phyloP scores from a whole-genome alignment of 23 tunicate species.

The Ciona savignyi region DNA sequence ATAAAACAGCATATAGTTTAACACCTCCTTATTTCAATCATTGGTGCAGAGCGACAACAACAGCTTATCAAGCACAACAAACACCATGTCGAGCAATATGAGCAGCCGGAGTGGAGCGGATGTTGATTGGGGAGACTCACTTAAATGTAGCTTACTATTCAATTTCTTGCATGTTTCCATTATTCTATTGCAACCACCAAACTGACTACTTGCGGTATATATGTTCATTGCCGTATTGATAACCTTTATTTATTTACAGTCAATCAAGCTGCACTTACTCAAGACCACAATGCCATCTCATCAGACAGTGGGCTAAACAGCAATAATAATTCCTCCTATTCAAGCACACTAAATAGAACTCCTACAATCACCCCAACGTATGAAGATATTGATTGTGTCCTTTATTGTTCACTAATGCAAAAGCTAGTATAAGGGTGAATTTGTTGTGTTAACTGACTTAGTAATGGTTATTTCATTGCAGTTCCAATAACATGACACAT shows the following conservation, averaged over 20 bases:
- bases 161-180: too few relatives aligned
- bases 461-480: too few relatives aligned
- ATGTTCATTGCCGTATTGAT: not conserved
- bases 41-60: conserved; percentile 5
- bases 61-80: conserved; percentile 12
- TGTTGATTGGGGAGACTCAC: not conserved
- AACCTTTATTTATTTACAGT: not conserved
- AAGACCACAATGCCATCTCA: conserved; percentile 14
- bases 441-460: too few relatives aligned
- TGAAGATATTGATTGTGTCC: not conserved
- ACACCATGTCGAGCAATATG: conserved; percentile 17
- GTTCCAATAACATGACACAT: not conserved
- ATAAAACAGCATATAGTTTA: too few relatives aligned
- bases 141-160: not conserved
- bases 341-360: conserved; percentile 37
- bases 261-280: not conserved
- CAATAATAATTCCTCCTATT: conserved; percentile 45
- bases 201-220: too few relatives aligned
- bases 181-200: too few relatives aligned
- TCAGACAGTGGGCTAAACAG: conserved; percentile 51
- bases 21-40: too few relatives aligned
- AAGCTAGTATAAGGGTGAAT: not conserved
- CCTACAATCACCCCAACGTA: conserved; percentile 17
- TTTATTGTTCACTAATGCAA: not conserved
- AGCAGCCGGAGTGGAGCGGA: conserved; percentile 25